Base-by-base conservation (phyloP, 1,140 invertebrate genomes). In the Pogonognathellus flavescens region DNA sequence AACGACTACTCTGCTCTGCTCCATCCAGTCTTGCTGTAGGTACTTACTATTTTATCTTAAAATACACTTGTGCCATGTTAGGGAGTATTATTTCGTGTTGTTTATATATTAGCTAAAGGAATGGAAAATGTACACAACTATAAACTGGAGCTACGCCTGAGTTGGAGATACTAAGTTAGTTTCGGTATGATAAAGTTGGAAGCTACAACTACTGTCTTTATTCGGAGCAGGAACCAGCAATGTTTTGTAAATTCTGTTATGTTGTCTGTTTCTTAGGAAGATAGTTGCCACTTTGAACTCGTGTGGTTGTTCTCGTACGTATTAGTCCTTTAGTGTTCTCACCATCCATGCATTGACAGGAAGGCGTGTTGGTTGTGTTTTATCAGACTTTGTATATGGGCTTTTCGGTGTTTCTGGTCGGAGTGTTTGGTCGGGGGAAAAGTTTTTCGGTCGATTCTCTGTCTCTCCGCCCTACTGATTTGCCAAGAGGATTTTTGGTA, bases 401-500 rank as follows among this genome's bases (percentile, higher is more conserved):
- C 87, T 90, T 91, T 91, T 91, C 91, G 91, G 91, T 90, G 91
- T 90, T 90, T 90, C 89, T 91, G 89, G 25, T 22, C 25, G 10
- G 22, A 41, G 70, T 76, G 70, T 50, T 50, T 76, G 70, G 70
- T 76, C 70, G 70, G 90, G 89, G 91, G 70, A 92, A 92, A 91
- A 91, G 90, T 91, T 92, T 91, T 91, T 92, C 91, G 91, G 91
- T 92, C 92, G 91, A 92, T 92, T 87, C 87, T 84, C 60, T 80
- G 52, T 82, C 85, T 82, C 87, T 85, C 85, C 87, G 81, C 81
- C 88, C 85, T 85, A 80, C 81, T 86, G 86, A 86, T 85, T 88
- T 86, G 86, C 85, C 81, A 84, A 83, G 84, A 82, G 90, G 88
- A 88, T 87, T 89, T 89, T 84, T 86, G 87, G 87, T 86, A 89